These are phyloP conservation scores for Sepiola atlantica DNA, from an alignment of 2,888 invertebrate genomes.

Conservation along the genomic window DNA sequence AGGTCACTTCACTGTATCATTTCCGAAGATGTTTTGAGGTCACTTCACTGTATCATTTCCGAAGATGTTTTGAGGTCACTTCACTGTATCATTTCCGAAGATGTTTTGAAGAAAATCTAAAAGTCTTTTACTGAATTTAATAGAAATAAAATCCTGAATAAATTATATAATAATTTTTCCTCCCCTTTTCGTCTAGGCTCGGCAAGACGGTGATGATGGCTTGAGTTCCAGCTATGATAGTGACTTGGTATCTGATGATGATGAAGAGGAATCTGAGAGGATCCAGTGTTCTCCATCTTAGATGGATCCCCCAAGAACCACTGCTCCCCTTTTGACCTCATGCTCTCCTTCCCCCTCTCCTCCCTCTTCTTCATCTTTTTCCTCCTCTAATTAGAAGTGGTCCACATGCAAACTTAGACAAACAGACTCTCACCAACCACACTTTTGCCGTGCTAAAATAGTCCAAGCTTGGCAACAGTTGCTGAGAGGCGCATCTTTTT, in stretches of 20 bases:
- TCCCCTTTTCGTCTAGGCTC: conserved; percentile 53
- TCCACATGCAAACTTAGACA: conserved; percentile 24
- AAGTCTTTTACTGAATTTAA: no score
- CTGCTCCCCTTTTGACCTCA: background rate
- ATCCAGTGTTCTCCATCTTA: conserved; percentile 70
- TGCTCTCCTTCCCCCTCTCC: background rate
- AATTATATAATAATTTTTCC: background rate
- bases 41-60: no score
- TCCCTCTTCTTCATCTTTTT: background rate
- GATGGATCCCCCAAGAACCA: background rate
- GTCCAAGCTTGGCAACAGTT: conserved; percentile 7
- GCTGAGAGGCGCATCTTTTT: background rate
- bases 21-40: no score
- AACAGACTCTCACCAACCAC: background rate
- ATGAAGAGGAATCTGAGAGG: conserved; percentile 60
- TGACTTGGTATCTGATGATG: conserved; percentile 63
- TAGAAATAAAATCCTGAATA: background rate
- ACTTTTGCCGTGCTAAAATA: background rate
- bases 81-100: no score
- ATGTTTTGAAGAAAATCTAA: background rate
- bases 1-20: background rate
- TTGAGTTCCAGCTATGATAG: conserved; percentile 59
- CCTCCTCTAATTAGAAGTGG: conserved; percentile 37
- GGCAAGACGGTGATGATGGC: conserved; percentile 60
- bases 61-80: no score